phyloP scores from a whole-genome alignment of 2,113 vertebrate genomes.

The Scytalopus superciliaris region DNA sequence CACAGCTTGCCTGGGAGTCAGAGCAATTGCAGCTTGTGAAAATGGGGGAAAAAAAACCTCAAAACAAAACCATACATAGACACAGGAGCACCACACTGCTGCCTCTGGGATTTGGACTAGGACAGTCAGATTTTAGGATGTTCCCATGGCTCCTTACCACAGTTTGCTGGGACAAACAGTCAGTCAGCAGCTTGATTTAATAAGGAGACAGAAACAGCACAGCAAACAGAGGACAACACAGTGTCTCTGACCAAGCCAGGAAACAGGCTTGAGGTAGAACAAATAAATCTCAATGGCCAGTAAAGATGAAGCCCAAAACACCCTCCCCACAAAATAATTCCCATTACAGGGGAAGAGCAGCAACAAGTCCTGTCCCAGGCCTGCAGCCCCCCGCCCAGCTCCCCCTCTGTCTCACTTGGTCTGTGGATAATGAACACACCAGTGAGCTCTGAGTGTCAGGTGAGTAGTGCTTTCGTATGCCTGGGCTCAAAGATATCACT shows the following conservation, averaged over 20 bases:
- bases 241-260: background rate
- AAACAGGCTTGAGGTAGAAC: background rate
- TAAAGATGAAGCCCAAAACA: background rate
- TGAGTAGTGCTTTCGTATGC: background rate
- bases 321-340: background rate
- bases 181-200: background rate
- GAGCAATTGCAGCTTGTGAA: background rate
- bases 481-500: background rate
- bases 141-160: background rate
- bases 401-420: background rate
- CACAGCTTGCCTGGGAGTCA: background rate
- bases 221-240: background rate
- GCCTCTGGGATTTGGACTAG: background rate
- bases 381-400: background rate
- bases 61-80: accelerated
- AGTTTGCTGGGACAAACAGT: background rate
- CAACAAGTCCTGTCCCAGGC: background rate
- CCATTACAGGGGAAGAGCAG: background rate
- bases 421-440: background rate
- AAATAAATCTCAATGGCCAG: background rate
- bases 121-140: background rate
- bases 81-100: background rate
- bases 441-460: accelerated
- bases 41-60: background rate
- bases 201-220: background rate